Conservation (phyloP, 2,797 vertebrate genomes). For the Typhlichthys subterraneus region DNA sequence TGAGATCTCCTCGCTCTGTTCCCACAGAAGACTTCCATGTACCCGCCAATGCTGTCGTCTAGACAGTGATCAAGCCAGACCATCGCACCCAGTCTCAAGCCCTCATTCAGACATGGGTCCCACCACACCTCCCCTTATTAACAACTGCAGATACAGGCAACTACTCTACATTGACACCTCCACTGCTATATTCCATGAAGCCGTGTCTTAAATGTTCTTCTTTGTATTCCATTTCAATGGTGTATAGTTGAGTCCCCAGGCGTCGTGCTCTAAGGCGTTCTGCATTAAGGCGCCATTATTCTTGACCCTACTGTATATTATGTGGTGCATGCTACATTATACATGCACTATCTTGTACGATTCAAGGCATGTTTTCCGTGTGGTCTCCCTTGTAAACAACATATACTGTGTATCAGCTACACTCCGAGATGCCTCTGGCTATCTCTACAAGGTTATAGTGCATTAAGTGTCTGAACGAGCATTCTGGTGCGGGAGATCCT, state of each 20-base stretch:
- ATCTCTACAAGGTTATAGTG: conserved; percentile 74
- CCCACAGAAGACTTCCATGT: conserved; percentile 54
- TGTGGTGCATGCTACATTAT: conserved; percentile 69
- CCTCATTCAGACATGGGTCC: conserved; percentile 39
- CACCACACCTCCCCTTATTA: conserved; percentile 37
- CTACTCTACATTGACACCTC: conserved; percentile 4
- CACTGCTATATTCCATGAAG: conserved; percentile 7
- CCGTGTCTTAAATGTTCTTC: conserved; percentile 24
- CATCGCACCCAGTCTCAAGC: conserved; percentile 14
- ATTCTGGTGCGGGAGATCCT: conserved; percentile 47
- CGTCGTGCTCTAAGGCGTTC: conserved; percentile 31
- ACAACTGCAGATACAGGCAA: conserved; percentile 28
- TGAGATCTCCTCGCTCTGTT: conserved; percentile 61
- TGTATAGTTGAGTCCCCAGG: conserved; percentile 31
- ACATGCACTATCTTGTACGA: conserved; percentile 75
- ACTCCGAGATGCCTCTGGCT: conserved; percentile 65
- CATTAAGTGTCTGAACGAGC: conserved; percentile 68
- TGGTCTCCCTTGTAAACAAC: conserved; percentile 70
- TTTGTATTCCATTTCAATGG: conserved; percentile 37
- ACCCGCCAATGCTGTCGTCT: conserved; percentile 47
- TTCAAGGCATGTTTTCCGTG: conserved; percentile 77
- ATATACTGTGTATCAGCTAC: conserved; percentile 61
- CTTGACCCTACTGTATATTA: conserved; percentile 50
- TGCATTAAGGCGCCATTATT: conserved; percentile 57
- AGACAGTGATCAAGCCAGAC: conserved; percentile 52